Conservation (phyloP, 2,113 vertebrate genomes). For the Sisor rabdophorus region DNA sequence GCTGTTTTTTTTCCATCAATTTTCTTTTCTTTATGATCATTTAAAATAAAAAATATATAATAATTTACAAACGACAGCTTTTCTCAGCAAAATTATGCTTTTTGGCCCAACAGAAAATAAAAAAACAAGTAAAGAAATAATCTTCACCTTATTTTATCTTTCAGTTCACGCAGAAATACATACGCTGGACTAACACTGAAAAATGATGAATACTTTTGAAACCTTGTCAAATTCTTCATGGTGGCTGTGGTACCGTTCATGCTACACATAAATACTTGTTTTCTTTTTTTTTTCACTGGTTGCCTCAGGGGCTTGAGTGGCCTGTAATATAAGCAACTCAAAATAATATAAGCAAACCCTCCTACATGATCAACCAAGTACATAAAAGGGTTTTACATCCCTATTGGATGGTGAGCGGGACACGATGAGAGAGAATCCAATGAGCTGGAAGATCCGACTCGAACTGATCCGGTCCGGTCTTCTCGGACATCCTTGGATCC, state of each 20-base stretch:
- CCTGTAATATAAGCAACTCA: conserved; percentile 13
- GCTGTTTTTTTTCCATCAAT: not conserved
- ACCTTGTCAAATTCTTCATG: conserved; percentile 37
- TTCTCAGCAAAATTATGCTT: not conserved
- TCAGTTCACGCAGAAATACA: conserved; percentile 22
- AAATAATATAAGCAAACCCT: conserved; percentile 41
- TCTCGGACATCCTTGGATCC: conserved; percentile 26
- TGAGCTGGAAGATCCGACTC: conserved; percentile 26
- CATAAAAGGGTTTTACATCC: not conserved
- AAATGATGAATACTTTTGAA: conserved; percentile 36
- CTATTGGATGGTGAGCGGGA: conserved; percentile 16
- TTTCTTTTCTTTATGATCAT: not conserved
- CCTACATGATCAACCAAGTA: conserved; percentile 25
- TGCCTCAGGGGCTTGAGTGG: conserved; percentile 6
- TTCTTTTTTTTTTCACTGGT: conserved; percentile 9
- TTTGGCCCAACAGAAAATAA: not conserved
- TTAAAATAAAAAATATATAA: not conserved
- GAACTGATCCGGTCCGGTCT: conserved; percentile 28
- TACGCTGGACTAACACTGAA: conserved; percentile 28
- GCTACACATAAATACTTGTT: conserved; percentile 48
- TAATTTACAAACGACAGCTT: not conserved
- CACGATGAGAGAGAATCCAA: conserved; percentile 26
- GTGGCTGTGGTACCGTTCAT: conserved; percentile 45
- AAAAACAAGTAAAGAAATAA: not conserved
- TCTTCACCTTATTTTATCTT: conserved; percentile 1